Conservation (phyloP, 2,113 vertebrate species). For the Osmerus eperlanus region DNA sequence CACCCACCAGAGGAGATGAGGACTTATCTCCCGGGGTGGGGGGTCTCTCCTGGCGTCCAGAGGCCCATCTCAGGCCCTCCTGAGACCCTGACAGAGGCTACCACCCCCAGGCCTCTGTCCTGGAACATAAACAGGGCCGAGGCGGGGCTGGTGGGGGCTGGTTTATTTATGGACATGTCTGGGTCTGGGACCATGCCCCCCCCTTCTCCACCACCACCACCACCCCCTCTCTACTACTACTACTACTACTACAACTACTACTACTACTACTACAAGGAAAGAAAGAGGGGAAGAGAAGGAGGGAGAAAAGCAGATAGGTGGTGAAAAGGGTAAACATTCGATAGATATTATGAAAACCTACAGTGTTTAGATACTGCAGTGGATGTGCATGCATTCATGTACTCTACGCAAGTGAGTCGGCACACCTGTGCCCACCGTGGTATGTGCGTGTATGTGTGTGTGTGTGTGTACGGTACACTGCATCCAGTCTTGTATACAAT, state of each 20-base stretch:
- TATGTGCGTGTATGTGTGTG: neutral
- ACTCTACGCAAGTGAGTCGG: no score
- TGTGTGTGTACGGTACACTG: neutral
- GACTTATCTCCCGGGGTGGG: no score
- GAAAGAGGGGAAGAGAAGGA: no score
- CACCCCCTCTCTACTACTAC: no score
- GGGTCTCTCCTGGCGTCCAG: neutral
- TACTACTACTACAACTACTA: no score
- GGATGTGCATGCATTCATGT: no score
- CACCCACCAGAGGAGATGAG: no score
- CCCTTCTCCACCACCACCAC: constrained; percentile 8
- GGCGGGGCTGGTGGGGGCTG: constrained; percentile 55
- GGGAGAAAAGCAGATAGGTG: no score
- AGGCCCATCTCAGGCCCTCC: constrained; percentile 70
- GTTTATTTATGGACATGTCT: constrained; percentile 77
- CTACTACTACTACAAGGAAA: no score
- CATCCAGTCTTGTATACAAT: constrained; percentile 17
- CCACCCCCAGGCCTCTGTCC: constrained; percentile 29
- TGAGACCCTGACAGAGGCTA: constrained; percentile 49
- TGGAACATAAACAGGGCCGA: constrained; percentile 67
- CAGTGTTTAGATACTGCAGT: no score
- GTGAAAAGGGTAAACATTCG: no score
- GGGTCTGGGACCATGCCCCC: constrained; percentile 56
- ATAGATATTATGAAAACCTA: no score
- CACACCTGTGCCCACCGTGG: neutral